Evolutionary conservation across 2,113 vertebrate species (phyloP).

Genomic region (Mobula birostris): DNA sequence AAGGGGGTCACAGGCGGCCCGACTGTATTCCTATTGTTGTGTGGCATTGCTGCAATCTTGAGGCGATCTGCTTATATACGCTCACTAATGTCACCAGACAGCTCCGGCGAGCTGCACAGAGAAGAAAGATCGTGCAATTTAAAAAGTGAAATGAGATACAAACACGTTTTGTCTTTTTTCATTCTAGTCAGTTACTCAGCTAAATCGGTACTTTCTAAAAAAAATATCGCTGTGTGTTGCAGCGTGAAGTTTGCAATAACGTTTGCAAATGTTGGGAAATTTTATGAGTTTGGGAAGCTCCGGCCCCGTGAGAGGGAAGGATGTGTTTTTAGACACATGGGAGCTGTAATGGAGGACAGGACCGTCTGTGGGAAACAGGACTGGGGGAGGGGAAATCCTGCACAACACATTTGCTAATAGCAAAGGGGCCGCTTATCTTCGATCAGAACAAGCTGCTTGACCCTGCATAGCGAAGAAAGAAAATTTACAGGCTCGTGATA

Average conservation of each 20-base stretch:
- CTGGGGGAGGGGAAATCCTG: conserved; percentile 15
- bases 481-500: not conserved
- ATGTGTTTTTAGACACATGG: conserved; percentile 35
- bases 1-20: not conserved
- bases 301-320: conserved; percentile 25
- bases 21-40: conserved; percentile 22
- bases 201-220: not conserved
- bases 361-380: conserved; percentile 30
- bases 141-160: conserved; percentile 10
- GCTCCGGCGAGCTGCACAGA: not conserved
- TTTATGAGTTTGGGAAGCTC: not conserved
- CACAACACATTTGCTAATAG: conserved; percentile 28
- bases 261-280: not conserved
- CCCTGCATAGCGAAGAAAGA: not conserved
- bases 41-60: conserved; percentile 13
- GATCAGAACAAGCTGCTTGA: conserved; percentile 32
- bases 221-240: too few relatives aligned
- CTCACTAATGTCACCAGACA: not conserved
- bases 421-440: conserved; percentile 24
- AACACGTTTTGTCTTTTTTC: not conserved
- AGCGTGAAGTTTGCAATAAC: not conserved
- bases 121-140: not conserved
- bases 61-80: not conserved
- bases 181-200: not conserved
- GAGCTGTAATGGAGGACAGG: conserved; percentile 33